Conservation (phyloP, 2,113 vertebrate species). For the Nothobranchius furzeri region DNA sequence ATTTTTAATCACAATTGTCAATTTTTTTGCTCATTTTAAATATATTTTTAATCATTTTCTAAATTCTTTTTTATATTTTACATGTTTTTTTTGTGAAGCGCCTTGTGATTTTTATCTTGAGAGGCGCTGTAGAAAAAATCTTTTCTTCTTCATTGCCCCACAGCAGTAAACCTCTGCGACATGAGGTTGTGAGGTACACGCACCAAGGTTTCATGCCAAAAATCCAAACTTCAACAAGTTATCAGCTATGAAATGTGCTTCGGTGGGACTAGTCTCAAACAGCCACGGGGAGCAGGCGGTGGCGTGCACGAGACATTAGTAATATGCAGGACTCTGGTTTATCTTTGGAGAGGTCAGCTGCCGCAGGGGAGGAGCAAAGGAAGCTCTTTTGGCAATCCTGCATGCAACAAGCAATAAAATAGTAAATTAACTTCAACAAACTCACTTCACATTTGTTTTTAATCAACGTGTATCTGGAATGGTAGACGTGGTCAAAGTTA, state of each 20-base stretch:
- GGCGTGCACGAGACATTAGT: conserved; percentile 77
- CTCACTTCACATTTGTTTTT: conserved; percentile 83
- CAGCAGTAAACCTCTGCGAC: background rate
- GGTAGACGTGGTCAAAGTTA: conserved; percentile 57
- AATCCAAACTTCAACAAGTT: background rate
- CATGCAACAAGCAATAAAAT: conserved; percentile 98
- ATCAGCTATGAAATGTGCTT: background rate
- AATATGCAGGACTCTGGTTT: conserved; percentile 87
- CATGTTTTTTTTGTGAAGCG: too few species aligned
- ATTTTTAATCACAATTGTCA: too few species aligned
- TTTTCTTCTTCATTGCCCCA: background rate
- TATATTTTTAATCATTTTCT: too few species aligned
- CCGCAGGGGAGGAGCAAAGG: conserved; percentile 85
- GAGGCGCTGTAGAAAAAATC: too few species aligned
- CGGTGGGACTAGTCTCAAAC: conserved; percentile 14
- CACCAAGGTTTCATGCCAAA: conserved; percentile 10
- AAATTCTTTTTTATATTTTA: too few species aligned
- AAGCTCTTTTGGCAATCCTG: conserved; percentile 89
- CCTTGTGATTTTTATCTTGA: too few species aligned
- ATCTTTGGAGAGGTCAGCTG: conserved; percentile 88
- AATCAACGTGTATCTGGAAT: conserved; percentile 85
- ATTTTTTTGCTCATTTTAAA: too few species aligned
- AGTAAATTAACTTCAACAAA: conserved; percentile 88
- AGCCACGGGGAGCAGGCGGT: conserved; percentile 53
- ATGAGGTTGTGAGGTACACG: conserved; percentile 2